Conservation (phyloP, 2,797 vertebrate genomes). For the Phalanger gymnotis region DNA sequence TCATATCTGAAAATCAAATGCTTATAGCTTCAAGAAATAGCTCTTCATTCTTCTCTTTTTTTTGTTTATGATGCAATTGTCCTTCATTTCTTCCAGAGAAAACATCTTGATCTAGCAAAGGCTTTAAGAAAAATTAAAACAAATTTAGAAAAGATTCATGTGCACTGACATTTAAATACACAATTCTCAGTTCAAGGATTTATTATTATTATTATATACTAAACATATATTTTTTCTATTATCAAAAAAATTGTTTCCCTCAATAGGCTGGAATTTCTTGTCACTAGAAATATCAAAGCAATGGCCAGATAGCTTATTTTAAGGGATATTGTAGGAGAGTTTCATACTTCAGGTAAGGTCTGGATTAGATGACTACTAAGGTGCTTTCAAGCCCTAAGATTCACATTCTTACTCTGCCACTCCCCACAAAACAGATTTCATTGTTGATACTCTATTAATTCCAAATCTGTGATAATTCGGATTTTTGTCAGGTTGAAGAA, state of each 20-base stretch:
- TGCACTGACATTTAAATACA: neutral
- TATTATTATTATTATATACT: neutral
- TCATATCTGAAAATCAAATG: neutral
- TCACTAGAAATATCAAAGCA: neutral
- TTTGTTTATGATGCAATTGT: neutral
- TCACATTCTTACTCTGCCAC: neutral
- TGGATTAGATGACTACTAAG: neutral
- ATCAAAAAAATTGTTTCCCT: neutral
- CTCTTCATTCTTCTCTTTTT: neutral
- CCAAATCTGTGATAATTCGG: neutral
- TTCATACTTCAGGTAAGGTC: neutral
- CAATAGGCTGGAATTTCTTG: neutral
- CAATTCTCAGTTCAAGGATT: neutral
- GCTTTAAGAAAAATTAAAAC: neutral
- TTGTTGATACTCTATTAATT: neutral
- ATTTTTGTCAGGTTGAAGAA: neutral
- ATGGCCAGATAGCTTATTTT: neutral
- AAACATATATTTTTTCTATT: neutral
- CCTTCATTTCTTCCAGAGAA: slow-evolving; percentile 15
- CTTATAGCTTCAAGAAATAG: slow-evolving; percentile 24
- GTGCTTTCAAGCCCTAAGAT: neutral
- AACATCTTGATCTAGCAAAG: neutral
- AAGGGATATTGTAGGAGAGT: neutral
- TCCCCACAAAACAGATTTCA: neutral
- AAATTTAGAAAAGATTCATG: neutral